A percentile compares a stretch with the other conserved stretches of the same genome.
Evolutionary conservation across 2,888 invertebrate genomes (phyloP).

Genomic region (Hypselothyrea guttata): DNA sequence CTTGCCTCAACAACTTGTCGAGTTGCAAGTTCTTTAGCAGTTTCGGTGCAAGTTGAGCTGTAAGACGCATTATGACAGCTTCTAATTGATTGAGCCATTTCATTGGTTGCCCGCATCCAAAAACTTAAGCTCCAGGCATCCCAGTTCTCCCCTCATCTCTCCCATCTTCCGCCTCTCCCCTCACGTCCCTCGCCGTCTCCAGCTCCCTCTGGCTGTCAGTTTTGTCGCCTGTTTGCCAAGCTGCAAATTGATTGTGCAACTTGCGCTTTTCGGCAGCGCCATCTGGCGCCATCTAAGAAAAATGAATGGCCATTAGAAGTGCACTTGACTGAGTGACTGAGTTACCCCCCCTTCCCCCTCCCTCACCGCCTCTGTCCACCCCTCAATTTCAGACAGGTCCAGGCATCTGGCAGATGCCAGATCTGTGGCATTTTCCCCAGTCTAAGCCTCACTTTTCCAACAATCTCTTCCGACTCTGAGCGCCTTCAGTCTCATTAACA

Average conservation of each 20-base stretch:
- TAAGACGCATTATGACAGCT: constrained; percentile 61
- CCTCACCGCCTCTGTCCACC: neutral
- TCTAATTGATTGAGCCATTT: constrained; percentile 73
- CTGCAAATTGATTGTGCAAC: constrained; percentile 60
- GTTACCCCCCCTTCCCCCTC: neutral
- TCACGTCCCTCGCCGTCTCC: neutral
- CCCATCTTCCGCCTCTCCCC: neutral
- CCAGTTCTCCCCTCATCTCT: constrained; percentile 11
- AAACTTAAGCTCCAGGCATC: constrained; percentile 50
- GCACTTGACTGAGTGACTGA: constrained; percentile 10
- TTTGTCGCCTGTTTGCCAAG: constrained; percentile 62
- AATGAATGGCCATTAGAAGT: constrained; percentile 63
- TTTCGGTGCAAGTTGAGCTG: neutral
- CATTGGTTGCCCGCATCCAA: constrained; percentile 56
- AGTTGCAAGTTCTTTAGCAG: neutral
- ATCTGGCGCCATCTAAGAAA: constrained; percentile 65
- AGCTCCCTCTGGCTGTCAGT: constrained; percentile 40
- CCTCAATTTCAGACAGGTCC: too few species aligned
- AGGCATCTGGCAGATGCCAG: too few species aligned
- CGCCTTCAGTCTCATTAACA: too few species aligned
- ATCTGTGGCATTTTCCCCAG: neutral
- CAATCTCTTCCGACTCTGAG: too few species aligned
- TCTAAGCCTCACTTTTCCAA: neutral
- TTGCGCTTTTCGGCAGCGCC: constrained; percentile 59
- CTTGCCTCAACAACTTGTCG: too few species aligned